Conservation (phyloP, 2,113 vertebrate genomes). For the Phalacrocorax pelagicus region DNA sequence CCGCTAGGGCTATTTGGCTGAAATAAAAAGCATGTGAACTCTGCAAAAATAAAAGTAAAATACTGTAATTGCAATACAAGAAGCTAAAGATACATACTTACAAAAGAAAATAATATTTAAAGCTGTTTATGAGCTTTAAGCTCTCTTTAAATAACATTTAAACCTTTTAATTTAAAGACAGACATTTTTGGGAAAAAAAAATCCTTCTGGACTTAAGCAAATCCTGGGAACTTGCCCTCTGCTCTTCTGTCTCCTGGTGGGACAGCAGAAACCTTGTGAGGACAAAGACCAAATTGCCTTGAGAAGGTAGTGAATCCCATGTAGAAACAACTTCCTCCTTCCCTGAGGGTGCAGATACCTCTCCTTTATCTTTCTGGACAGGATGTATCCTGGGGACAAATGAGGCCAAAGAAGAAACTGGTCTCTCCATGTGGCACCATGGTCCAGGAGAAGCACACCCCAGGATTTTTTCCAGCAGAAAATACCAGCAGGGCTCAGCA, state of each 20-base stretch:
- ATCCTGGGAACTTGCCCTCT: not conserved
- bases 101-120: not conserved
- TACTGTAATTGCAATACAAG: not conserved
- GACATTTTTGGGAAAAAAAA: fast-evolving
- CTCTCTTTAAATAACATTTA: not conserved
- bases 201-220: not conserved
- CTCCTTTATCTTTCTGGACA: not conserved
- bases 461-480: not conserved
- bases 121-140: not conserved
- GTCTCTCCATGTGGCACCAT: fast-evolving
- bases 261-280: not conserved
- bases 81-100: not conserved
- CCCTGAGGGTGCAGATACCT: not conserved
- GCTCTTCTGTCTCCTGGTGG: not conserved
- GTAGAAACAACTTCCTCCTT: not conserved
- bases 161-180: not conserved
- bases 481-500: not conserved
- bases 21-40: not conserved
- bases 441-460: not conserved
- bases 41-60: not conserved
- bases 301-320: not conserved
- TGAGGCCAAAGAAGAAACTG: not conserved
- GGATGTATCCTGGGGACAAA: not conserved
- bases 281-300: not conserved
- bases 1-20: fast-evolving